Conservation (phyloP, 2,797 vertebrate species). For the Labroides dimidiatus region DNA sequence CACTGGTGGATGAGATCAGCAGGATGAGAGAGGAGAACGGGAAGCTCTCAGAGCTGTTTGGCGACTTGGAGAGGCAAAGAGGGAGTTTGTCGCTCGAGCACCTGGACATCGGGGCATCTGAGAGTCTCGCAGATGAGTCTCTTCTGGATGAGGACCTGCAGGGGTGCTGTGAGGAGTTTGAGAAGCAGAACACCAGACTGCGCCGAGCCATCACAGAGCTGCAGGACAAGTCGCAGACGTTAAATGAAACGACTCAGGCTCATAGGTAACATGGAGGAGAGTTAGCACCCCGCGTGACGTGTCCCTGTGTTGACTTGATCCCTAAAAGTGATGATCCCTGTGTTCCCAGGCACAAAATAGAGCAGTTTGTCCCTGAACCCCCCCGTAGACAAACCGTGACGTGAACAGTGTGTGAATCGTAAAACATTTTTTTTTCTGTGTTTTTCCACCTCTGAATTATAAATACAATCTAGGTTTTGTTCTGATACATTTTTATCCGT, state of each 20-base stretch:
- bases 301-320: too few relatives aligned
- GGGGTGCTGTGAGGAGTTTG: slow-evolving; percentile 70
- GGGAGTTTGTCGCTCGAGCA: slow-evolving; percentile 60
- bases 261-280: slow-evolving; percentile 79
- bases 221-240: slow-evolving; percentile 67
- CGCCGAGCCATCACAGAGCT: slow-evolving; percentile 73
- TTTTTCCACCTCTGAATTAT: too few relatives aligned
- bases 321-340: slow-evolving; percentile 2
- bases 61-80: slow-evolving; percentile 80
- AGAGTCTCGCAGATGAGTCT: slow-evolving; percentile 32
- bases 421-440: not conserved
- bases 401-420: slow-evolving; percentile 1
- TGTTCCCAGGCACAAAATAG: slow-evolving; percentile 2
- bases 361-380: slow-evolving; percentile 8
- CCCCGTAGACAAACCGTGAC: slow-evolving; percentile 35
- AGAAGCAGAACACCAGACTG: slow-evolving; percentile 72
- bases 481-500: slow-evolving; percentile 19
- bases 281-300: slow-evolving; percentile 15
- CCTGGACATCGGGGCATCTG: not conserved
- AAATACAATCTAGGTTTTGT: slow-evolving; percentile 1
- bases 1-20: slow-evolving; percentile 70
- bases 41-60: slow-evolving; percentile 75
- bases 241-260: slow-evolving; percentile 66
- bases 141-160: slow-evolving; percentile 51
- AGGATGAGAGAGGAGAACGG: slow-evolving; percentile 72